Conservation (phyloP, 1,140 invertebrate species). For the Agrilus planipennis region DNA sequence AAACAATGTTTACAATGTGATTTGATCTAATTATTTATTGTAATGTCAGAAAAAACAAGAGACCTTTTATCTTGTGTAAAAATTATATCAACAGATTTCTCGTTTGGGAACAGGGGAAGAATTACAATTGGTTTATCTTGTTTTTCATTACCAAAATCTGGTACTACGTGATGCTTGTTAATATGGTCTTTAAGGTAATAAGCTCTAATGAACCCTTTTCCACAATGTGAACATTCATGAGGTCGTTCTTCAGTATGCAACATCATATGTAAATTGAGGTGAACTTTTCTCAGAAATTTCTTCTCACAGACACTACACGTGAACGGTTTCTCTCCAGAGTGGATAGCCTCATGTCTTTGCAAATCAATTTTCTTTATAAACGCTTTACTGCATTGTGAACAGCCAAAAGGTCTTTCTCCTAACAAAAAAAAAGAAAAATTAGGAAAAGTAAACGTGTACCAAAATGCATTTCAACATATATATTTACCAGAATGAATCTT, state of each 20-base stretch:
- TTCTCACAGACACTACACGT: slow-evolving; percentile 55
- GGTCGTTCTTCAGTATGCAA: slow-evolving; percentile 25
- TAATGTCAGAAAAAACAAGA: no score
- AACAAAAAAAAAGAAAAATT: neutral
- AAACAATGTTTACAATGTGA: no score
- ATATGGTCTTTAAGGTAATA: slow-evolving; percentile 22
- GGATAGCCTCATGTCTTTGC: slow-evolving; percentile 43
- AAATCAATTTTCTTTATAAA: slow-evolving; percentile 31
- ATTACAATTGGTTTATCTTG: no score
- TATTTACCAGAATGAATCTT: slow-evolving; percentile 45
- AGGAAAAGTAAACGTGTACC: neutral
- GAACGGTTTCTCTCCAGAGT: slow-evolving; percentile 49
- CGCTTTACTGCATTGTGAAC: slow-evolving; percentile 19
- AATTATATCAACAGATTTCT: no score
- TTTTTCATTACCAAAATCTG: no score
- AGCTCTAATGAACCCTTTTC: slow-evolving; percentile 20
- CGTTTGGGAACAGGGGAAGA: no score
- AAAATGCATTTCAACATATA: neutral
- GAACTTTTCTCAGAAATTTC: slow-evolving; percentile 41
- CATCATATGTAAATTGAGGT: slow-evolving; percentile 23
- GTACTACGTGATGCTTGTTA: slow-evolving; percentile 15
- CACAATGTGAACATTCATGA: slow-evolving; percentile 18
- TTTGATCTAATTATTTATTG: no score
- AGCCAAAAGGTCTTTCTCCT: slow-evolving; percentile 22
- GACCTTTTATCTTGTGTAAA: no score